Evolutionary conservation across 2,888 invertebrate genomes (phyloP).

Genomic region (Cataglyphis cursor): DNA sequence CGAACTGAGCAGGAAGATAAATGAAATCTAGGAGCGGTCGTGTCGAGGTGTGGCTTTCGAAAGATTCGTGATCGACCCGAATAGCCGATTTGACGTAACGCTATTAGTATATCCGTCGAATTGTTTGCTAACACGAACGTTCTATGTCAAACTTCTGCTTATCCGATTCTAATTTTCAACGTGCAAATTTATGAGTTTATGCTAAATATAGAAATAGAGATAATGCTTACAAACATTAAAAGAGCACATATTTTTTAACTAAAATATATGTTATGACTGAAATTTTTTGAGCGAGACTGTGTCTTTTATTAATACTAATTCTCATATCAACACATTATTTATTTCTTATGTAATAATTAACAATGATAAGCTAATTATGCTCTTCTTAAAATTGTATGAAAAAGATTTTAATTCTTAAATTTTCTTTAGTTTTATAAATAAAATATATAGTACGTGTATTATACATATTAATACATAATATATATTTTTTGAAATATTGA

Average conservation of each 20-base stretch:
- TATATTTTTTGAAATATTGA: not conserved
- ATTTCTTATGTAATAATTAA: not conserved
- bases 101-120: constrained; percentile 57
- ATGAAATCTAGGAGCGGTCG: constrained; percentile 64
- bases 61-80: constrained; percentile 71
- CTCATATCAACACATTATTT: not conserved
- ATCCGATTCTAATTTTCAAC: constrained; percentile 4
- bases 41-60: constrained; percentile 66
- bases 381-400: not conserved
- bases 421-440: not conserved
- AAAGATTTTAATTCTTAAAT: not conserved
- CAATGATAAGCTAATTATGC: too few species aligned
- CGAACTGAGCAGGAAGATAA: constrained; percentile 45
- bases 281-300: not conserved
- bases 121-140: constrained; percentile 48
- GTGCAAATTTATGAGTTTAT: not conserved
- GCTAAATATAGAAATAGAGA: not conserved
- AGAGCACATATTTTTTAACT: not conserved
- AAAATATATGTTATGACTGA: not conserved
- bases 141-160: not conserved
- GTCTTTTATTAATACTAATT: not conserved
- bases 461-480: not conserved
- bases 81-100: constrained; percentile 55
- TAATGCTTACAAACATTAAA: not conserved
- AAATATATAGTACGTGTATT: not conserved